These are phyloP conservation scores for Aptenodytes patagonicus DNA, from an alignment of 2,113 vertebrate species.

Conservation along the genomic window DNA sequence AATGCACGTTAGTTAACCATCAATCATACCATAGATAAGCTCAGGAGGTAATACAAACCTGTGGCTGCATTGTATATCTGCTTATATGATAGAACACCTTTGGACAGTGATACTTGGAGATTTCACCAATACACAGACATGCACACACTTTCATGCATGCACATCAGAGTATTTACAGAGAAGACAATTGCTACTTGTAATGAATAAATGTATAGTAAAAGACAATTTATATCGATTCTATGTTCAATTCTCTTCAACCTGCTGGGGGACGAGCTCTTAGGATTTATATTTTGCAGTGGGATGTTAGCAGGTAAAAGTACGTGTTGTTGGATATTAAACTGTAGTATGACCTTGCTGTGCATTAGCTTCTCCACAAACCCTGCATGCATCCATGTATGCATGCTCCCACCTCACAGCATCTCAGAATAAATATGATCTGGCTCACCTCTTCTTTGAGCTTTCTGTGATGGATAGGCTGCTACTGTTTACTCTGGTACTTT, in stretches of 20 bases:
- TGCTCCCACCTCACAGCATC: not conserved
- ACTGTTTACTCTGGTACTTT: not conserved
- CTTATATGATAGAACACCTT: not conserved
- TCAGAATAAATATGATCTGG: not conserved
- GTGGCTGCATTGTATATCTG: not conserved
- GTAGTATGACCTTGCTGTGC: not conserved
- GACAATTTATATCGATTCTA: not conserved
- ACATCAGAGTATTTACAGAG: not conserved
- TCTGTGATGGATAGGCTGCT: not conserved
- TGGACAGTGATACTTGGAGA: not conserved
- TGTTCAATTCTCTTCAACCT: not conserved
- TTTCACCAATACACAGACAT: not conserved
- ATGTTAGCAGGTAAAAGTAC: not conserved
- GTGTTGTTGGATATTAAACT: not conserved
- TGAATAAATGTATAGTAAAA: not conserved
- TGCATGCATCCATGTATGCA: not conserved
- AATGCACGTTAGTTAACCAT: not conserved
- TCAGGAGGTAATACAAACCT: not conserved
- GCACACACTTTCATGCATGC: not conserved
- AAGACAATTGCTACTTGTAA: not conserved
- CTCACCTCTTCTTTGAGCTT: not conserved
- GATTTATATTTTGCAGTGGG: not conserved
- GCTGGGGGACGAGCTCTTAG: not conserved
- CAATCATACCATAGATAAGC: fast-evolving
- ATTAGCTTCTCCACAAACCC: not conserved